Percentiles rank a stretch among this genome's conserved stretches.
Conservation (phyloP, 2,888 invertebrate genomes). For the Drosophila robusta region DNA sequence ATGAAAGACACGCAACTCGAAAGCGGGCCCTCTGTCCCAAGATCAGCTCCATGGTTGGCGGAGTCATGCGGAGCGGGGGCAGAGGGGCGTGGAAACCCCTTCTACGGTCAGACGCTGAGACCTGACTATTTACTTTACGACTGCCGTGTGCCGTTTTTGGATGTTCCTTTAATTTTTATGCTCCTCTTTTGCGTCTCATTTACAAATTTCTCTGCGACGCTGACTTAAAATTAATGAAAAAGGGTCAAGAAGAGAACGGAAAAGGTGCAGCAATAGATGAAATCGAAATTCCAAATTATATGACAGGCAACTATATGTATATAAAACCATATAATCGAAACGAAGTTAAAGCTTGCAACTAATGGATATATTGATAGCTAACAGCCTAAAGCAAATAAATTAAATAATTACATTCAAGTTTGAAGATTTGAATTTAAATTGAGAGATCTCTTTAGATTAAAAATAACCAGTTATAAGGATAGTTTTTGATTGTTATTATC, state of each 20-base stretch:
- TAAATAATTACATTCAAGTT: background rate
- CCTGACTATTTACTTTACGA: conserved; percentile 74
- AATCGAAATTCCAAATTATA: background rate
- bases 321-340: background rate
- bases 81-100: conserved; percentile 1
- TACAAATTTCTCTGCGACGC: conserved; percentile 52
- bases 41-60: conserved; percentile 1
- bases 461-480: too few relatives aligned
- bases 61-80: background rate
- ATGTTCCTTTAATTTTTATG: conserved; percentile 65
- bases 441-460: too few relatives aligned
- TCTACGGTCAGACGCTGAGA: conserved; percentile 19
- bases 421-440: background rate
- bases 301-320: background rate
- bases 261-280: conserved; percentile 6
- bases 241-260: background rate
- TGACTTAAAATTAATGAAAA: conserved; percentile 2
- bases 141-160: conserved; percentile 55
- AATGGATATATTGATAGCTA: background rate
- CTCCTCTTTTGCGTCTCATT: conserved; percentile 62
- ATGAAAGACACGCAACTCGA: conserved; percentile 56
- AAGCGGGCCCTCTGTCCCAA: conserved; percentile 20
- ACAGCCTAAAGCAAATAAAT: too few relatives aligned
- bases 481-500: too few relatives aligned
- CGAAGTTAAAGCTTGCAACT: background rate